phyloP scores from a whole-genome alignment of 2,797 vertebrate species.

The Cephalopachus bancanus region DNA sequence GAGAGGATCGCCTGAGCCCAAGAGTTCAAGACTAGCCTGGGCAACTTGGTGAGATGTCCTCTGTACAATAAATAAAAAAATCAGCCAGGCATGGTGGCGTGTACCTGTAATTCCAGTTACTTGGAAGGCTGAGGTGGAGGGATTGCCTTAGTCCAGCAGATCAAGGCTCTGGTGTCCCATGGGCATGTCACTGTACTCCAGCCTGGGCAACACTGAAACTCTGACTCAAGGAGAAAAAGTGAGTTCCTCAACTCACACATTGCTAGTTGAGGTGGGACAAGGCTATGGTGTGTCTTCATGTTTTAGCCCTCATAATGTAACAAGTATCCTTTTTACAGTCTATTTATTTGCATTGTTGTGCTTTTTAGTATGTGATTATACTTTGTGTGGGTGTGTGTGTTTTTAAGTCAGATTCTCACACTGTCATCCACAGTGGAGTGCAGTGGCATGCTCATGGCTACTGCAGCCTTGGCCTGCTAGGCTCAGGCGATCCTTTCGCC shows the following conservation, averaged over 20 bases:
- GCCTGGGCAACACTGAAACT: neutral
- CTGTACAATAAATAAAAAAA: neutral
- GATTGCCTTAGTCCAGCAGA: neutral
- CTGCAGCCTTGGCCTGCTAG: no score
- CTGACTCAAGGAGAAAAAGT: neutral
- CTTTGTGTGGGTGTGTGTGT: no score
- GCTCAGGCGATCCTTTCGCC: no score
- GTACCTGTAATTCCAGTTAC: neutral
- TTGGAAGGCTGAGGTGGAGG: neutral
- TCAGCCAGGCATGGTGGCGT: neutral
- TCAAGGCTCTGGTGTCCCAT: neutral
- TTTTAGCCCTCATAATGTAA: neutral
- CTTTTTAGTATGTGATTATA: neutral
- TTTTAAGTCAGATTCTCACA: no score
- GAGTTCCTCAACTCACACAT: neutral
- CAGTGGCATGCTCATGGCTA: no score
- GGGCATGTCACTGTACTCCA: neutral
- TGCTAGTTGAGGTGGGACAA: neutral
- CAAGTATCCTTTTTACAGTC: neutral
- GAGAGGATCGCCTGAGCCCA: neutral
- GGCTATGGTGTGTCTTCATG: neutral
- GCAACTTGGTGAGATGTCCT: neutral
- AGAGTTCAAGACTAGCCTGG: neutral
- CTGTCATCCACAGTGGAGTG: no score
- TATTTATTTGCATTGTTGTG: slow-evolving; percentile 12